phyloP scores from a whole-genome alignment of 1,140 invertebrate species.

The Aradophagus sp. region DNA sequence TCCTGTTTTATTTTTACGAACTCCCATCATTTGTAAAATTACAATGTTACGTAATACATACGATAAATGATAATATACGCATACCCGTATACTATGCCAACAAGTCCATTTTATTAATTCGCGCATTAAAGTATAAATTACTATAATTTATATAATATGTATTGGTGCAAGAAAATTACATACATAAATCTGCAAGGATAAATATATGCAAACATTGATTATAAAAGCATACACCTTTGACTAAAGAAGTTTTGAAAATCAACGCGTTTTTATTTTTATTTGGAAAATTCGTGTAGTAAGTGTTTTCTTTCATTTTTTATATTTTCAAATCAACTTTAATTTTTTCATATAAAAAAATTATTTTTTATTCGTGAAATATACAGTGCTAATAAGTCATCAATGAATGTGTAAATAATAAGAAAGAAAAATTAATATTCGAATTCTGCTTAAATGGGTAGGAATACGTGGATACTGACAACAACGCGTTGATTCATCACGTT shows the following conservation, averaged over 20 bases:
- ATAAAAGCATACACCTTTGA: conserved; percentile 26
- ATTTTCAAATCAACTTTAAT: too few relatives aligned
- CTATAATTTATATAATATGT: conserved; percentile 47
- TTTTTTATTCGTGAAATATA: conserved; percentile 10
- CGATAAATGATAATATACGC: conserved; percentile 20
- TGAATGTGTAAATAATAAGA: too few relatives aligned
- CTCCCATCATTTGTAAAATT: conserved; percentile 13
- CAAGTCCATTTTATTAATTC: conserved; percentile 39
- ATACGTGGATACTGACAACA: conserved; percentile 52
- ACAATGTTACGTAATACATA: conserved; percentile 27
- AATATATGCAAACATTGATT: conserved; percentile 32
- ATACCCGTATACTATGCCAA: conserved; percentile 2
- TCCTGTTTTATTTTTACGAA: conserved; percentile 17
- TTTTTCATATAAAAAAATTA: too few relatives aligned
- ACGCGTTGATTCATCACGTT: conserved; percentile 53
- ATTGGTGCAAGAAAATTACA: conserved; percentile 37
- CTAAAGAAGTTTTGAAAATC: conserved; percentile 17
- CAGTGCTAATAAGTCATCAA: conserved; percentile 18
- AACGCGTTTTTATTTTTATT: too few relatives aligned
- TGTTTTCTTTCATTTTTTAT: too few relatives aligned
- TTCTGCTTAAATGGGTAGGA: conserved; percentile 46
- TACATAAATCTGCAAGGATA: conserved; percentile 32
- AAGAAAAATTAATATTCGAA: conserved; percentile 61
- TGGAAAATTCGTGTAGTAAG: too few relatives aligned
- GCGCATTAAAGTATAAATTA: conserved; percentile 43